These are phyloP conservation scores for Chionis minor DNA, from an alignment of 2,113 vertebrate genomes.

Conservation along the genomic window DNA sequence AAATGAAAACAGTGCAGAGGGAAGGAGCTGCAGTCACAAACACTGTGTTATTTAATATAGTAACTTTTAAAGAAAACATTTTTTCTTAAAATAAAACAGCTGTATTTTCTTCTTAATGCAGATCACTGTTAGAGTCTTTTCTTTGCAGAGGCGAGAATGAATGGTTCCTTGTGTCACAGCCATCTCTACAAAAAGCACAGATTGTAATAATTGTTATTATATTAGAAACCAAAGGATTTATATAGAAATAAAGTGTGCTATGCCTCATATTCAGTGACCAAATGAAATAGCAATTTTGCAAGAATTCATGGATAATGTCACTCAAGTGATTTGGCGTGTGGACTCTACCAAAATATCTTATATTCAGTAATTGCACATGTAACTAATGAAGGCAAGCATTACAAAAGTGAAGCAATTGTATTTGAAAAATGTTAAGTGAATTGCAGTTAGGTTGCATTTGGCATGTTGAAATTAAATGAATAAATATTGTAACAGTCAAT, in stretches of 20 bases:
- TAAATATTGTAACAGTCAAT: conserved; percentile 11
- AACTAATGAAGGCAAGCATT: background rate
- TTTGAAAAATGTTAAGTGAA: background rate
- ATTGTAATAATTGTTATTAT: background rate
- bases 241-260: background rate
- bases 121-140: background rate
- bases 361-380: background rate
- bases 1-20: background rate
- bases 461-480: background rate
- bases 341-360: background rate
- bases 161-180: background rate
- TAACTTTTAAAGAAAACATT: background rate
- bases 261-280: background rate
- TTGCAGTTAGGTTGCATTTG: background rate
- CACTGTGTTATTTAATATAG: background rate
- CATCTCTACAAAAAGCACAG: background rate
- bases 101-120: background rate
- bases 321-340: background rate
- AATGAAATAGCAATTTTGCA: background rate
- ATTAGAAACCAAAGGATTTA: background rate
- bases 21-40: background rate
- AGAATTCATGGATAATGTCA: background rate
- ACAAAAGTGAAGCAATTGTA: background rate
- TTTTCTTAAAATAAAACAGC: background rate
- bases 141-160: background rate